Evolutionary conservation across 2,888 invertebrate species (phyloP), one percentile per base, ranked within the genome.

Genomic region (Chesias legatella): DNA sequence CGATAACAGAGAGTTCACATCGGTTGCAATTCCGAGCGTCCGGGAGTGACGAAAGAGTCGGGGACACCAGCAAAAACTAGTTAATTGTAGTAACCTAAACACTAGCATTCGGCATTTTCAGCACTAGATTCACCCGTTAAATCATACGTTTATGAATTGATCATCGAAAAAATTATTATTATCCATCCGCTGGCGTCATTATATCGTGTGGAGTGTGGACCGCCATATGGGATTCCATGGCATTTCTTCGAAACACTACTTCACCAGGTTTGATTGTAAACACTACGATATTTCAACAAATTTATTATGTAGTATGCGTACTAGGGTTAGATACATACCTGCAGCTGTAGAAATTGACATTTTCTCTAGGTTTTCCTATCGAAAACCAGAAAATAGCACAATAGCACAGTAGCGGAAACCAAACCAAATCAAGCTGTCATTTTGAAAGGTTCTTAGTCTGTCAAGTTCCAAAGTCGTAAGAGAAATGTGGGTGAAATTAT

Each of bases 181-280:
- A 65, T 75, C 67, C 65, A 68, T 56, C 64, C 65, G 65, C 72
- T 78, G 82, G 81, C 85, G 84, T 84, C 85, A 81, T 76, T 79
- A 75, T 67, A 84, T 86, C 85, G 85, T 86, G 85, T 86, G 84
- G 83, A 82, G 79, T 73, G 75, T 79, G 81, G 84, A 86, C 86
- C 86, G 86, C 86, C 86, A 86, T 86, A 86, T 86, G 86, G 86
- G 85, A 85, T 83, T 86, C 86, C 82, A 86, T 85, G 82, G 86
- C 82, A 80, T 84, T 83, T 78, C 84, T 82, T 80, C 79, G 78
- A 82, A 81, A 80, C 79, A 79, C 72, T 73, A 78, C 73, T 79
- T 67, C 63, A 73, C 66, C 73, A 74, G 76, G 78, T 79, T 79
- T 72, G 68, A 65, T 68, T 58, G 64, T 69, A 77, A 75, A 73